These are phyloP conservation scores for Neomonachus schauinslandi DNA, from an alignment of 2,113 vertebrate species.

Conservation along the genomic window DNA sequence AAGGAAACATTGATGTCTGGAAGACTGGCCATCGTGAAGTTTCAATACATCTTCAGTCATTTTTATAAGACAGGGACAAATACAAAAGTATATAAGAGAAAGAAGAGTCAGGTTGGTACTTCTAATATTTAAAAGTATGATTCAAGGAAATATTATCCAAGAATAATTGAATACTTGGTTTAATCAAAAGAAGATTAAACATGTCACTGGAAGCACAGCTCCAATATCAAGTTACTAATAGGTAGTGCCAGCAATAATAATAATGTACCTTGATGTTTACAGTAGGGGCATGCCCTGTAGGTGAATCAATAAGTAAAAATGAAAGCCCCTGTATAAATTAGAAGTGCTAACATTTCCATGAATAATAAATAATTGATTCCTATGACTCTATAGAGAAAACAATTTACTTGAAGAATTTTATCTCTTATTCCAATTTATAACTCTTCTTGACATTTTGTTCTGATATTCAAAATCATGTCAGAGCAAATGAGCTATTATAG, in stretches of 20 bases:
- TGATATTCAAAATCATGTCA: slow-evolving; percentile 55
- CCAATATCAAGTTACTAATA: slow-evolving; percentile 65
- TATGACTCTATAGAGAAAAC: slow-evolving; percentile 62
- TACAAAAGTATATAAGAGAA: neutral
- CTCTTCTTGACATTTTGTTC: slow-evolving; percentile 55
- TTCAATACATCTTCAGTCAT: neutral
- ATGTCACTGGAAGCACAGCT: slow-evolving; percentile 42
- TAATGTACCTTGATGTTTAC: slow-evolving; percentile 59
- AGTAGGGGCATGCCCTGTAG: slow-evolving; percentile 27
- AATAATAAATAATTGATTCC: slow-evolving; percentile 59
- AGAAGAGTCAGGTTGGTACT: neutral
- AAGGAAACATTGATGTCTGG: neutral
- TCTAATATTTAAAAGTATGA: slow-evolving; percentile 52
- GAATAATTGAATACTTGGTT: slow-evolving; percentile 67
- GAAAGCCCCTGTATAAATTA: slow-evolving; percentile 62
- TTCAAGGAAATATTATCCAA: slow-evolving; percentile 61
- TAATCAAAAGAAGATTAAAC: slow-evolving; percentile 78
- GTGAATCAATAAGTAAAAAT: slow-evolving; percentile 45
- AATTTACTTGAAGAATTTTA: slow-evolving; percentile 63
- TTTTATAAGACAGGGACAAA: slow-evolving; percentile 36
- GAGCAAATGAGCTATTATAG: slow-evolving; percentile 58
- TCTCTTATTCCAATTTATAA: slow-evolving; percentile 62
- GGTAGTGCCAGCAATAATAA: slow-evolving; percentile 46
- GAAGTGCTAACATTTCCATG: slow-evolving; percentile 67
- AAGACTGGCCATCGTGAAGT: neutral